Conservation (phyloP, 2,113 vertebrate genomes). For the Semnornis frantzii region DNA sequence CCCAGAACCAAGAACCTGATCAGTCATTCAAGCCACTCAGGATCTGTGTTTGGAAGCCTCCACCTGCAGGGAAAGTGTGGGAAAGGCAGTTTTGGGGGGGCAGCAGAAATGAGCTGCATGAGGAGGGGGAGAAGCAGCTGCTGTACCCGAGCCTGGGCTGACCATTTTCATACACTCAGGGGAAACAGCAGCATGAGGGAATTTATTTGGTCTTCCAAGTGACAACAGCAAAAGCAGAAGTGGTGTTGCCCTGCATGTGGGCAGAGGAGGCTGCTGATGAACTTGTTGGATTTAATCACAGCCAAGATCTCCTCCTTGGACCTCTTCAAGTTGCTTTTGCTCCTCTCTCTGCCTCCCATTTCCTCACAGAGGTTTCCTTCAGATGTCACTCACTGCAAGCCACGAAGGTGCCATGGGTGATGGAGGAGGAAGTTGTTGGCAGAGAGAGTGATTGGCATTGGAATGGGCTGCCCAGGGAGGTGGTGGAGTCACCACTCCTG, state of each 20-base stretch:
- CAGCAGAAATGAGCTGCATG: background rate
- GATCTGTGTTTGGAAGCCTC: background rate
- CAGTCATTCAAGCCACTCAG: background rate
- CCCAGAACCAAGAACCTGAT: background rate
- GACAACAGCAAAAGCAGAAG: background rate
- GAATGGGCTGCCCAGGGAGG: too few species aligned
- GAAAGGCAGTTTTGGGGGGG: background rate
- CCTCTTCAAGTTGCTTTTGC: background rate
- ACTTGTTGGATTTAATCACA: accelerated
- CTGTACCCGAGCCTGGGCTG: background rate
- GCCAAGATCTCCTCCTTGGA: background rate
- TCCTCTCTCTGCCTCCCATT: background rate
- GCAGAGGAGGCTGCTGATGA: background rate
- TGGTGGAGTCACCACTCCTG: too few species aligned
- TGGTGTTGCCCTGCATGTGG: background rate
- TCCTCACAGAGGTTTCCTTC: background rate
- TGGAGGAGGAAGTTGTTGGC: too few species aligned
- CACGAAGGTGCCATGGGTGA: background rate
- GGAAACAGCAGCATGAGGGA: background rate
- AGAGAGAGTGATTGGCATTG: too few species aligned
- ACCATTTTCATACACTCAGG: background rate
- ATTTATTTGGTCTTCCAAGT: background rate
- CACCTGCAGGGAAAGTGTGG: background rate
- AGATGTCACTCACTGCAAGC: background rate
- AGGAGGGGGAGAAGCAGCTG: background rate